Evolutionary conservation across 2,797 vertebrate genomes (phyloP).

Genomic region (Balearica regulorum): DNA sequence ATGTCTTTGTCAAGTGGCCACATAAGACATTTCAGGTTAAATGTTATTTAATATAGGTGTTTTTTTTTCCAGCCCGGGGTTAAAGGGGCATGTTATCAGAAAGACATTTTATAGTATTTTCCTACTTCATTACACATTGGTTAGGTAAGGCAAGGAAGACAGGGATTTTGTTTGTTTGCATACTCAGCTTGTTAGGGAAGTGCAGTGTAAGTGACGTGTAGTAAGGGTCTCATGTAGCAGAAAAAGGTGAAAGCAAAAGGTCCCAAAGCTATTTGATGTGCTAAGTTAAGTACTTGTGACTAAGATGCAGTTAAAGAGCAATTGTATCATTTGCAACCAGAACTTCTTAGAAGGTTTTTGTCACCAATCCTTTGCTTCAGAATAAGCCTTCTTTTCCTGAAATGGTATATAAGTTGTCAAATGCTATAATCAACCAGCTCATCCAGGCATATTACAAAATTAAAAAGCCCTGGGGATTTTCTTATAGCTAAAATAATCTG

Average conservation of each 20-base stretch:
- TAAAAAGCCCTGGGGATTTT: slow-evolving; percentile 47
- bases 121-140: background rate
- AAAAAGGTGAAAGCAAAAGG: background rate
- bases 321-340: background rate
- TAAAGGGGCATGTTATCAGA: background rate
- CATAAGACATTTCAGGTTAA: background rate
- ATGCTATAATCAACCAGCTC: slow-evolving; percentile 46
- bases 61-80: background rate
- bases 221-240: background rate
- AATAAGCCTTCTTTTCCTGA: slow-evolving; percentile 28
- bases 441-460: slow-evolving; percentile 27
- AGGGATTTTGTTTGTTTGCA: background rate
- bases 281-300: background rate
- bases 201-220: background rate
- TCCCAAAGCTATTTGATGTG: background rate
- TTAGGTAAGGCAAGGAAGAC: background rate
- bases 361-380: slow-evolving; percentile 6
- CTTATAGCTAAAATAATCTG: slow-evolving; percentile 39
- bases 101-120: background rate
- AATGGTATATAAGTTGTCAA: slow-evolving; percentile 45
- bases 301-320: background rate
- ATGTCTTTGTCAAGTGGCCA: background rate
- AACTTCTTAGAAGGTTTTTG: slow-evolving; percentile 12
- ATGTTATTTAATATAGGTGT: background rate
- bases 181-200: background rate